Evolutionary conservation across 2,797 vertebrate species (phyloP).

Genomic region (Macropodus opercularis): DNA sequence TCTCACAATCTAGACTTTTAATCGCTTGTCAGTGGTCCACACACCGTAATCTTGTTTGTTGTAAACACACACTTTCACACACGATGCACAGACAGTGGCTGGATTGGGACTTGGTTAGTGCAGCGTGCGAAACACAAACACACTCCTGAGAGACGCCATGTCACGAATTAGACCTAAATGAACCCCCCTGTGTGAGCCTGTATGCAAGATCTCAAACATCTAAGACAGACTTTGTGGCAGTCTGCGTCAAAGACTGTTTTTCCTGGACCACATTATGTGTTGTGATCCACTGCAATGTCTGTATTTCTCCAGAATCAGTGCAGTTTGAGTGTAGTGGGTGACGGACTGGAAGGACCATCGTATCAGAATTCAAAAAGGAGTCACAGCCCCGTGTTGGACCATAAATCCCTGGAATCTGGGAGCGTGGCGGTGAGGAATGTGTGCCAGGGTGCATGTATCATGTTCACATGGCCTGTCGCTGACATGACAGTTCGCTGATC

Average conservation of each 20-base stretch:
- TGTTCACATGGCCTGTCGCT: conserved; percentile 54
- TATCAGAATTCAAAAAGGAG: conserved; percentile 32
- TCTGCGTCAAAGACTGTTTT: too few species aligned
- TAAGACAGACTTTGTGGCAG: too few species aligned
- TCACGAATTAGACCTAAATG: conserved; percentile 62
- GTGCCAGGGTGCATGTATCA: conserved; percentile 44
- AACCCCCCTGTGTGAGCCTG: neutral
- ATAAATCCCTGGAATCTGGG: conserved; percentile 40
- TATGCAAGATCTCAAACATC: too few species aligned
- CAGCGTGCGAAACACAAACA: conserved; percentile 42
- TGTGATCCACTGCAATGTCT: neutral
- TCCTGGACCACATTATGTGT: neutral
- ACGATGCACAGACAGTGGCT: conserved; percentile 9
- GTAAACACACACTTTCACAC: conserved; percentile 50
- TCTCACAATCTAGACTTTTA: conserved; percentile 38
- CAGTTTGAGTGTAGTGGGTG: neutral
- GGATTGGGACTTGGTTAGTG: conserved; percentile 34
- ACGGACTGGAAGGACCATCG: conserved; percentile 11
- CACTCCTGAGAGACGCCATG: conserved; percentile 51
- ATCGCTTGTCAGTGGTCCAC: conserved; percentile 58
- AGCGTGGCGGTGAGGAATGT: conserved; percentile 42
- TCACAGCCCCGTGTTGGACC: conserved; percentile 40
- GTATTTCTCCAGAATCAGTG: conserved; percentile 1
- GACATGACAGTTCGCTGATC: conserved; percentile 70
- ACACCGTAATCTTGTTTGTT: conserved; percentile 63